These are phyloP conservation scores for Perccottus glenii DNA, from an alignment of 2,113 vertebrate species.

Conservation along the genomic window DNA sequence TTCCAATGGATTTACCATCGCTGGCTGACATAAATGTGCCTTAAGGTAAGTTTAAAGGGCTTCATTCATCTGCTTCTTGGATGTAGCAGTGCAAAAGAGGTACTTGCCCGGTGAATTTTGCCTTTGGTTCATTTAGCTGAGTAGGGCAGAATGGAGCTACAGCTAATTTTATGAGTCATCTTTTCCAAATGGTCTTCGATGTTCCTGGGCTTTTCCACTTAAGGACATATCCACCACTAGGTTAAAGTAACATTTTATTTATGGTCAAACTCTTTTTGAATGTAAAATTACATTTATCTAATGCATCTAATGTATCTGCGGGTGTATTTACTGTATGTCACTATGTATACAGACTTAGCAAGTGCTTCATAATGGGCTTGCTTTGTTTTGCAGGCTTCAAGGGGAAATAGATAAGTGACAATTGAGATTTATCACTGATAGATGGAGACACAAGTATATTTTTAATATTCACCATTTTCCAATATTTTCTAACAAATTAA, in stretches of 20 bases:
- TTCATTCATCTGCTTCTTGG: conserved; percentile 19
- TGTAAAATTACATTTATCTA: conserved; percentile 19
- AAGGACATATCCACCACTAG: conserved; percentile 23
- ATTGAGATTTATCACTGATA: neutral
- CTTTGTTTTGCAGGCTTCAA: conserved; percentile 5
- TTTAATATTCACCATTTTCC: too few relatives aligned
- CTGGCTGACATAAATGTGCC: conserved; percentile 24
- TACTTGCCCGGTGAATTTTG: conserved; percentile 28
- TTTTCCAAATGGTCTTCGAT: conserved; percentile 30
- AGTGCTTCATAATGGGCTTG: conserved; percentile 23
- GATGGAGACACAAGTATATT: neutral
- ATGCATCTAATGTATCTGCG: conserved; percentile 1
- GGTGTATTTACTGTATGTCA: conserved; percentile 10
- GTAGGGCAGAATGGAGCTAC: conserved; percentile 19
- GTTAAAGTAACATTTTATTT: conserved; percentile 28
- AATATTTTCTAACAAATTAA: too few relatives aligned
- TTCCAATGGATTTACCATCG: conserved; percentile 10
- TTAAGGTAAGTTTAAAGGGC: conserved; percentile 27
- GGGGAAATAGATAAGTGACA: conserved; percentile 15
- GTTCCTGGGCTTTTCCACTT: conserved; percentile 18
- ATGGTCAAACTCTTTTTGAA: conserved; percentile 11
- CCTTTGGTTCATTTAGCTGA: conserved; percentile 46
- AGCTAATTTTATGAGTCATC: conserved; percentile 43
- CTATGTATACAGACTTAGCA: conserved; percentile 10
- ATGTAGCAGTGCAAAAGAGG: neutral